These are phyloP conservation scores for Arenaria interpres DNA, from an alignment of 2,113 vertebrate species.

Conservation along the genomic window DNA sequence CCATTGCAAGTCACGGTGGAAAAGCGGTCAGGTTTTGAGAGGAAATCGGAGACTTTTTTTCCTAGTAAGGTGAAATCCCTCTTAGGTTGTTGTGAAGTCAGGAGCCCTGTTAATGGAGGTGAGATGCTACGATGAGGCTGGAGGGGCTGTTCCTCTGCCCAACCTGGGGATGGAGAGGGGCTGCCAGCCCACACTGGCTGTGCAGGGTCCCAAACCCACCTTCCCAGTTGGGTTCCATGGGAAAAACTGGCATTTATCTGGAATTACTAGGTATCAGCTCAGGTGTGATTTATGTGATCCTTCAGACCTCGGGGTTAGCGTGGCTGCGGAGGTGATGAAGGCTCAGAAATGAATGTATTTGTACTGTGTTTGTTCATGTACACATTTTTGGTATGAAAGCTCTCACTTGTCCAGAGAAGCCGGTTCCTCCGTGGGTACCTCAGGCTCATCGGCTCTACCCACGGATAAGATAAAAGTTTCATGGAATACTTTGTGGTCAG, in stretches of 20 bases:
- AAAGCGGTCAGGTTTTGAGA: neutral
- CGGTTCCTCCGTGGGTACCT: accelerated
- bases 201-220: accelerated
- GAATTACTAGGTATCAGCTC: neutral
- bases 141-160: too few relatives aligned
- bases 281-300: neutral
- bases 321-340: neutral
- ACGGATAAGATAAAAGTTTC: neutral
- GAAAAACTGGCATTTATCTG: accelerated
- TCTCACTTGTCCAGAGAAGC: neutral
- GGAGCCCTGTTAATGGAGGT: neutral
- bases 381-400: neutral
- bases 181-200: accelerated
- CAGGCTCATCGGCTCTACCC: neutral
- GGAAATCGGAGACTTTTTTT: neutral
- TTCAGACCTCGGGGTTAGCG: too few relatives aligned
- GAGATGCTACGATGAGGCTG: neutral
- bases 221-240: accelerated
- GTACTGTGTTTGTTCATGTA: accelerated
- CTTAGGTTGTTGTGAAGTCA: accelerated
- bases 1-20: accelerated
- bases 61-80: accelerated
- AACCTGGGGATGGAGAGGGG: too few relatives aligned
- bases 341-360: too few relatives aligned
- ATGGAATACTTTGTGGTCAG: neutral